Percentiles rank a stretch among this genome's conserved stretches.
Evolutionary conservation across 2,797 vertebrate species (phyloP).

Genomic region (Alauda arvensis): DNA sequence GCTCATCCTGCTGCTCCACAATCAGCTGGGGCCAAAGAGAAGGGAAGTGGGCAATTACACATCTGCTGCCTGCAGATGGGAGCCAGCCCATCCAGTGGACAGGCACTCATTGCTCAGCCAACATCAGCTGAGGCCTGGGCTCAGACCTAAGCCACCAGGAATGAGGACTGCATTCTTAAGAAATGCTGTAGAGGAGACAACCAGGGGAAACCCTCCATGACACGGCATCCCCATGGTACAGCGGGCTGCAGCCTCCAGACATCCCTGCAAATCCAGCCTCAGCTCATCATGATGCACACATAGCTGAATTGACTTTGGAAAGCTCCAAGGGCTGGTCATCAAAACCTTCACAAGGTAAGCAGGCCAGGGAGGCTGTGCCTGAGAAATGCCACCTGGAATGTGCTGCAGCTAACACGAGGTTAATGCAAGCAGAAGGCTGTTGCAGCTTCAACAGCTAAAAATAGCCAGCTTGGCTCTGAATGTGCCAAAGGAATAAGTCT

Average conservation of each 20-base stretch:
- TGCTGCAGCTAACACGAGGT: neutral
- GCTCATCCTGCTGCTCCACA: constrained; percentile 91
- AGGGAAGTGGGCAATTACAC: constrained; percentile 46
- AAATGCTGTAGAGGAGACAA: neutral
- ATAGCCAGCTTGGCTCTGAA: neutral
- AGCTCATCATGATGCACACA: neutral
- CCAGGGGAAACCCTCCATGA: neutral
- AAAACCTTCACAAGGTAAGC: neutral
- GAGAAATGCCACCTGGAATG: neutral
- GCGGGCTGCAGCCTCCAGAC: neutral
- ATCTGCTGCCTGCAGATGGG: neutral
- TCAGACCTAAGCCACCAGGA: constrained; percentile 28
- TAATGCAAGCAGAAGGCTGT: neutral
- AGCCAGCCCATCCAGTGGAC: neutral
- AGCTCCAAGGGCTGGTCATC: neutral
- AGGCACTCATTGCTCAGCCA: neutral
- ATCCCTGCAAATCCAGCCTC: neutral
- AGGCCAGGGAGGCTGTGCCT: neutral
- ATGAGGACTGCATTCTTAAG: neutral
- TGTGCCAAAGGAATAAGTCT: constrained; percentile 22
- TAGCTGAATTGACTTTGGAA: neutral
- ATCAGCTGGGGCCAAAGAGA: constrained; percentile 82
- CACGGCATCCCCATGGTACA: neutral
- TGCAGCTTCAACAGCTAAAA: constrained; percentile 21
- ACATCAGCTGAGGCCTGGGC: constrained; percentile 26